These are phyloP conservation scores for Podarcis cretensis DNA, from an alignment of 2,113 vertebrate species.

Conservation along the genomic window DNA sequence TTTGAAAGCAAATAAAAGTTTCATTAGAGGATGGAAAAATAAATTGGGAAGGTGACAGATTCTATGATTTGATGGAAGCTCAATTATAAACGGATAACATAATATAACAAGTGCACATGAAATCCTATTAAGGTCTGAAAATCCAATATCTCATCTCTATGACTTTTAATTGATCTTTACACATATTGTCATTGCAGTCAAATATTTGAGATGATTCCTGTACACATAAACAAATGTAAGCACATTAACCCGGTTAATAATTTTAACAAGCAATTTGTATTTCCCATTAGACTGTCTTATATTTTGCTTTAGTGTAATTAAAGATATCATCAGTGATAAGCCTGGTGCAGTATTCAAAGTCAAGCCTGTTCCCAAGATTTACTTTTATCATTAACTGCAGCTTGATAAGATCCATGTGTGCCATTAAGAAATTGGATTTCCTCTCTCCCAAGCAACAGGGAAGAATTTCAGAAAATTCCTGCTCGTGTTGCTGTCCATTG, in stretches of 20 bases:
- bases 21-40: slow-evolving; percentile 77
- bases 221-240: slow-evolving; percentile 85
- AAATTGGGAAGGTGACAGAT: slow-evolving; percentile 82
- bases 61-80: slow-evolving; percentile 78
- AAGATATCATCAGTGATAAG: slow-evolving; percentile 79
- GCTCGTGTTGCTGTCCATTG: neutral
- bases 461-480: slow-evolving; percentile 42
- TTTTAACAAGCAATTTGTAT: slow-evolving; percentile 84
- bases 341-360: slow-evolving; percentile 77
- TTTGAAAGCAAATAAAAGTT: slow-evolving; percentile 76
- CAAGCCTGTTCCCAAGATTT: slow-evolving; percentile 72
- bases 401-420: slow-evolving; percentile 62
- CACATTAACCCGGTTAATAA: slow-evolving; percentile 84
- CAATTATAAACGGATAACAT: slow-evolving; percentile 85
- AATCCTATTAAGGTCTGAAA: slow-evolving; percentile 84
- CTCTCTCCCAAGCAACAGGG: slow-evolving; percentile 43
- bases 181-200: slow-evolving; percentile 82
- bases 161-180: slow-evolving; percentile 88
- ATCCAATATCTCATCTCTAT: slow-evolving; percentile 85
- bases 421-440: slow-evolving; percentile 70
- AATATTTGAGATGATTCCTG: slow-evolving; percentile 79
- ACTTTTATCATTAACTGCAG: slow-evolving; percentile 76
- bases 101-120: slow-evolving; percentile 81
- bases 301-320: slow-evolving; percentile 80
- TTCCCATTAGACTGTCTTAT: slow-evolving; percentile 80